These are phyloP conservation scores for Ectropis grisescens DNA, from an alignment of 1,140 invertebrate genomes.

Conservation along the genomic window DNA sequence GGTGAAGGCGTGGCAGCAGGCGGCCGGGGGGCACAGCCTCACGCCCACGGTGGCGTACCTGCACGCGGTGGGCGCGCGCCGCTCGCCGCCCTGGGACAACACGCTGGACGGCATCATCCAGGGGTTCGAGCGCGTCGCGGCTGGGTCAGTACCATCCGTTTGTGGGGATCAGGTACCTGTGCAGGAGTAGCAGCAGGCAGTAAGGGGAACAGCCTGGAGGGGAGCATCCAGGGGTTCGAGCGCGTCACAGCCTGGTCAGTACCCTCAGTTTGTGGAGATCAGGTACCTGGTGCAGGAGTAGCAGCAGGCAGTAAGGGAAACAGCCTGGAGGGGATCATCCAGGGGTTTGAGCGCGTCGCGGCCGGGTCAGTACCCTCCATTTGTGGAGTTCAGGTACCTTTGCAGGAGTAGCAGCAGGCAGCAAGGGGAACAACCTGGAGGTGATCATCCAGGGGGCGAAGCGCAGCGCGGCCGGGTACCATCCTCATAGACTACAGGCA, in stretches of 20 bases:
- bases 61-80: slow-evolving; percentile 12
- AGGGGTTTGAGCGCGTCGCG: slow-evolving; percentile 78
- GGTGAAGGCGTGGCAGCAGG: slow-evolving; percentile 78
- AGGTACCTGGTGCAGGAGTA: slow-evolving; percentile 82
- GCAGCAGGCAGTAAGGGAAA: slow-evolving; percentile 66
- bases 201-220: no score
- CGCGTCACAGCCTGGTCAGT: no score
- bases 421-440: no score
- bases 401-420: no score
- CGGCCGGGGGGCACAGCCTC: not conserved
- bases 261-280: slow-evolving; percentile 18
- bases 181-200: no score
- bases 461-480: no score
- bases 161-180: no score
- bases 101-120: slow-evolving; percentile 74
- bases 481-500: no score
- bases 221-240: no score
- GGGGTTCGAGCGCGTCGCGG: slow-evolving; percentile 79
- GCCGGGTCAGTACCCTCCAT: slow-evolving; percentile 75
- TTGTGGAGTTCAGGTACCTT: no score
- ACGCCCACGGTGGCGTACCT: no score
- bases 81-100: slow-evolving; percentile 72
- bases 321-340: slow-evolving; percentile 74
- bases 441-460: no score
- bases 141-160: slow-evolving; percentile 74